These are phyloP conservation scores for Aphelocoma californica DNA, from an alignment of 2,797 vertebrate species.

Conservation along the genomic window DNA sequence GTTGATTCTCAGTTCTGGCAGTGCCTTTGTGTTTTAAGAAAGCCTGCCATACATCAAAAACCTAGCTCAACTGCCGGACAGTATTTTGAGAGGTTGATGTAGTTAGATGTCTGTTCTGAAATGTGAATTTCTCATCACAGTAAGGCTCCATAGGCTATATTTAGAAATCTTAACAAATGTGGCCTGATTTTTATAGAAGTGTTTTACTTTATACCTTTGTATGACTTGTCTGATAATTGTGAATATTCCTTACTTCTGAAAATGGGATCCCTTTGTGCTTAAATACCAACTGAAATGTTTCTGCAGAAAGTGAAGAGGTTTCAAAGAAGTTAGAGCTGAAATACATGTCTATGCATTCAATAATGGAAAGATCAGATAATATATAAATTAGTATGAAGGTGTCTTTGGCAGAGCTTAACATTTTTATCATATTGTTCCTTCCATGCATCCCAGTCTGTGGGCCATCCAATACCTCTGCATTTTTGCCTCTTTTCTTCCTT, in stretches of 20 bases:
- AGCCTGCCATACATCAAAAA: neutral
- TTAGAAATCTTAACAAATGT: neutral
- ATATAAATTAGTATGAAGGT: neutral
- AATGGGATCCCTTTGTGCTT: neutral
- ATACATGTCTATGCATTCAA: neutral
- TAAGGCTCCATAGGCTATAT: neutral
- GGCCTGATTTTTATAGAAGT: neutral
- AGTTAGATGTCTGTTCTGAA: slow-evolving; percentile 14
- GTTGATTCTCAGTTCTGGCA: neutral
- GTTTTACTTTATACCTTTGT: neutral
- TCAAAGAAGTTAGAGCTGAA: neutral
- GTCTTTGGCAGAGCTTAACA: neutral
- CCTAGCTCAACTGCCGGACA: neutral
- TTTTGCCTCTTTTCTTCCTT: neutral
- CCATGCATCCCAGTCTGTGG: neutral
- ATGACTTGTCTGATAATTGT: neutral
- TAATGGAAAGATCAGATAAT: neutral
- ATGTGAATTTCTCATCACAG: neutral
- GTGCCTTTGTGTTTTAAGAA: neutral
- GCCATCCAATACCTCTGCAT: neutral
- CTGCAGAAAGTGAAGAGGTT: neutral
- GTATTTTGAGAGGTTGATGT: neutral
- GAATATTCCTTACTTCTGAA: neutral
- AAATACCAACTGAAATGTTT: neutral
- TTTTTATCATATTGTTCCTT: neutral